Percentiles rank a stretch among this genome's conserved stretches.
Evolutionary conservation across 1,140 invertebrate genomes (phyloP).

Genomic region (Diplogasteroides magnus): DNA sequence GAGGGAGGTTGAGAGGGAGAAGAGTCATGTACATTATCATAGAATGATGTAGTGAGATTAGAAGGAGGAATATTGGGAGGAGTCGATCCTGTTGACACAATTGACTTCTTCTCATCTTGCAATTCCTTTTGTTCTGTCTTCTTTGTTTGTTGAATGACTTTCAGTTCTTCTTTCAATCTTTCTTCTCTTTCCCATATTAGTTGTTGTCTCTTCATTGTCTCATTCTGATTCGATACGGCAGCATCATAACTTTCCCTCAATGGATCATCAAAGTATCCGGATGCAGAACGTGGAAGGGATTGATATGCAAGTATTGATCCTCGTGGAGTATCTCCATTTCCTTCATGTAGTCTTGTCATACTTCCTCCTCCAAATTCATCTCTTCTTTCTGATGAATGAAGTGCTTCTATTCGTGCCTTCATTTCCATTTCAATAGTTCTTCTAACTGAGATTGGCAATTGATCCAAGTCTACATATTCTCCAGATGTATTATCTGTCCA

Average conservation of each 20-base stretch:
- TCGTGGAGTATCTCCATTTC: constrained; percentile 5
- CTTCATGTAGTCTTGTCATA: constrained; percentile 21
- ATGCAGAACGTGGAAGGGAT: constrained; percentile 13
- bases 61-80: not conserved
- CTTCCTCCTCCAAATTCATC: not conserved
- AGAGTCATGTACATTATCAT: not conserved
- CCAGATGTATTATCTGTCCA: constrained; percentile 3
- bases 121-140: too few species aligned
- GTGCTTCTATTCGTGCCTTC: not conserved
- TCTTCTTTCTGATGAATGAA: not conserved
- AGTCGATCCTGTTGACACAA: not conserved
- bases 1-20: not conserved
- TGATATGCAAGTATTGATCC: too few species aligned
- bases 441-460: constrained; percentile 11
- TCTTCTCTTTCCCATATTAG: not conserved
- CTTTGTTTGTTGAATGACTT: not conserved
- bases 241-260: not conserved
- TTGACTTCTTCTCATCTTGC: not conserved
- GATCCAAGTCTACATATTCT: constrained; percentile 5
- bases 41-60: not conserved
- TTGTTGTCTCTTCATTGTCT: not conserved
- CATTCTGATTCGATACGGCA: not conserved
- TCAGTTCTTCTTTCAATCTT: not conserved
- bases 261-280: constrained; percentile 21
- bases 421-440: constrained; percentile 8